Evolutionary conservation across 2,797 vertebrate genomes (phyloP).

Genomic region (Coendou prehensilis): DNA sequence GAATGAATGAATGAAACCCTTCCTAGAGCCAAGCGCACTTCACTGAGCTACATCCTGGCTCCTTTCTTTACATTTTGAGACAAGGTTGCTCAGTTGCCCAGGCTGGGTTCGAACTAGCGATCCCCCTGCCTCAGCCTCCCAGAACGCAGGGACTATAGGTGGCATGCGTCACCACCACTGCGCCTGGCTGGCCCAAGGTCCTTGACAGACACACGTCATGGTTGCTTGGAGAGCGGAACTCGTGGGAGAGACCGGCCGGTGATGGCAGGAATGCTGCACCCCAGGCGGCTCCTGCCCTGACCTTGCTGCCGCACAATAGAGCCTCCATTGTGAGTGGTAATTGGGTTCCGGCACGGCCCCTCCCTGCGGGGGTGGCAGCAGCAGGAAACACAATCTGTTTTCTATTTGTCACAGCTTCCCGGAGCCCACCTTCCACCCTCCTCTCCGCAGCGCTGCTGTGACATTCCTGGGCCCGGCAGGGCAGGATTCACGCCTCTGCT

Average conservation of each 20-base stretch:
- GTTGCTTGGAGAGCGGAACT: neutral
- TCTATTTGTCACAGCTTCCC: conserved; percentile 43
- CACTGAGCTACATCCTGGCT: neutral
- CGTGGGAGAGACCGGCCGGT: neutral
- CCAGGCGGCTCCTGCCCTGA: neutral
- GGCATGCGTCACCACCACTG: neutral
- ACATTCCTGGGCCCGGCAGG: neutral
- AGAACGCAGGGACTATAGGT: neutral
- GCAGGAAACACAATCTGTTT: conserved; percentile 54
- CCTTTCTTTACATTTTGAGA: neutral
- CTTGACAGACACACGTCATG: neutral
- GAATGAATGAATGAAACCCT: neutral
- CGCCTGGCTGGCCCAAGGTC: neutral
- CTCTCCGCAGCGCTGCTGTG: rapidly evolving
- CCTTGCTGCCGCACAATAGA: neutral
- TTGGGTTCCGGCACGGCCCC: neutral
- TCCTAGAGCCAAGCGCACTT: neutral
- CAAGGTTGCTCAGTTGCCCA: neutral
- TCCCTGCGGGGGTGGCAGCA: conserved; percentile 13
- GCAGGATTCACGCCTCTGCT: neutral
- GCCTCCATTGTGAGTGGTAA: conserved; percentile 18
- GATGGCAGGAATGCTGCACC: neutral
- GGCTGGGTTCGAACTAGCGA: neutral
- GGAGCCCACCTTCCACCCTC: neutral
- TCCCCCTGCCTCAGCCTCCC: neutral